Conservation (phyloP, 2,797 vertebrate species). For the Macropodus opercularis region DNA sequence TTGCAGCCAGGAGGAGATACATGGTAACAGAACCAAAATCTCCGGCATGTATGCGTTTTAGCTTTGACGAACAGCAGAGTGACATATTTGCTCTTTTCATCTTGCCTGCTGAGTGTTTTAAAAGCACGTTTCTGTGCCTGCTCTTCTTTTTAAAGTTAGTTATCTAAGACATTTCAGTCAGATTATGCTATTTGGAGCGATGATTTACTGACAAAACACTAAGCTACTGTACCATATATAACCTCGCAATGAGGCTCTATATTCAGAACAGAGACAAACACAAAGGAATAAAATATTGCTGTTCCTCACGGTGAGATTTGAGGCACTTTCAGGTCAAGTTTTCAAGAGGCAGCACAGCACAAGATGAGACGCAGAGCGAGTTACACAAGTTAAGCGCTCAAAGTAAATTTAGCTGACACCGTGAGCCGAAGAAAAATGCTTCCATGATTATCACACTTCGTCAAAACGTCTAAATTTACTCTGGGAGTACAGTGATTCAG, state of each 20-base stretch:
- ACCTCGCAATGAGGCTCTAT: slow-evolving; percentile 40
- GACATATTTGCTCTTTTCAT: slow-evolving; percentile 26
- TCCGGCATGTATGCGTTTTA: slow-evolving; percentile 16
- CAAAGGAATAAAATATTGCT: slow-evolving; percentile 28
- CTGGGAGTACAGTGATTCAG: slow-evolving; percentile 26
- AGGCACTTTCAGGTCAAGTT: slow-evolving; percentile 44
- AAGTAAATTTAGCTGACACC: slow-evolving; percentile 33
- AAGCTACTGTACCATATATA: slow-evolving; percentile 44
- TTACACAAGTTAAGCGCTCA: slow-evolving; percentile 37
- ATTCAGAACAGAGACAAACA: slow-evolving; percentile 48
- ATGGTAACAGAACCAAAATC: slow-evolving; percentile 15
- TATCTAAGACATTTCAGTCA: slow-evolving; percentile 30
- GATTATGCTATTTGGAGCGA: slow-evolving; percentile 30
- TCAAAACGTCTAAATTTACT: slow-evolving; percentile 55
- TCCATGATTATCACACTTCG: slow-evolving; percentile 28
- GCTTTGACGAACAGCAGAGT: slow-evolving; percentile 30
- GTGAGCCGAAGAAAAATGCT: slow-evolving; percentile 31
- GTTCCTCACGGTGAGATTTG: slow-evolving; percentile 27
- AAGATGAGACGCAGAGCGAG: slow-evolving; percentile 21
- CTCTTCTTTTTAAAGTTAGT: slow-evolving; percentile 23
- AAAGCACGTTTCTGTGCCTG: slow-evolving; percentile 36
- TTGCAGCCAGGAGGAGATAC: slow-evolving; percentile 46
- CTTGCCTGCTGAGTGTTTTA: slow-evolving; percentile 16
- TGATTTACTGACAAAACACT: slow-evolving; percentile 45
- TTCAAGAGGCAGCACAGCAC: slow-evolving; percentile 20